Conservation (phyloP, 2,113 vertebrate genomes). For the Megaptera novaeangliae region DNA sequence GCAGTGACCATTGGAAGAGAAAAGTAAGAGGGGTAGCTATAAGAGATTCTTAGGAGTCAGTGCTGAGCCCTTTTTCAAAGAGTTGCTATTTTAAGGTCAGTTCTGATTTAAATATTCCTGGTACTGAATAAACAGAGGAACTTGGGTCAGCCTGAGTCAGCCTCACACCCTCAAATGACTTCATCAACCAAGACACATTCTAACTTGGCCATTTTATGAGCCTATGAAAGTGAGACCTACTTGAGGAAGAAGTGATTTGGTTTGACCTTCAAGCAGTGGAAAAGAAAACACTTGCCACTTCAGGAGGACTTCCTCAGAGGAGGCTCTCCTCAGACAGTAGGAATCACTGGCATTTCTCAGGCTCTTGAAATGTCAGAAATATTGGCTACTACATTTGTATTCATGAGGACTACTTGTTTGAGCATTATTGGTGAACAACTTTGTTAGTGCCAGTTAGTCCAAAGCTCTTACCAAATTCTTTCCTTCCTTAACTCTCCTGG, state of each 20-base stretch:
- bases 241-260: slow-evolving; percentile 54
- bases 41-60: slow-evolving; percentile 32
- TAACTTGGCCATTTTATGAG: slow-evolving; percentile 73
- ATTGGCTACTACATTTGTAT: not conserved
- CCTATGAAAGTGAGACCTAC: slow-evolving; percentile 51
- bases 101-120: slow-evolving; percentile 79
- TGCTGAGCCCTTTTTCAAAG: slow-evolving; percentile 54
- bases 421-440: not conserved
- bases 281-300: slow-evolving; percentile 49
- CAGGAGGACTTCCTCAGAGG: slow-evolving; percentile 34
- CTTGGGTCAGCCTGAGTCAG: slow-evolving; percentile 78
- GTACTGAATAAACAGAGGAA: slow-evolving; percentile 77
- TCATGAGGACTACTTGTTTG: not conserved
- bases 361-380: slow-evolving; percentile 45
- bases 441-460: not conserved
- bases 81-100: slow-evolving; percentile 73
- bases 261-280: slow-evolving; percentile 45
- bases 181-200: slow-evolving; percentile 75
- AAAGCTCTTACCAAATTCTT: not conserved
- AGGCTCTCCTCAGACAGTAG: slow-evolving; percentile 22
- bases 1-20: slow-evolving; percentile 5
- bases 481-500: not conserved
- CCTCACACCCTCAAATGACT: slow-evolving; percentile 68
- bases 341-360: not conserved
- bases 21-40: not conserved